These are phyloP conservation scores for Idaea straminata DNA, from an alignment of 2,888 invertebrate species.

Conservation along the genomic window DNA sequence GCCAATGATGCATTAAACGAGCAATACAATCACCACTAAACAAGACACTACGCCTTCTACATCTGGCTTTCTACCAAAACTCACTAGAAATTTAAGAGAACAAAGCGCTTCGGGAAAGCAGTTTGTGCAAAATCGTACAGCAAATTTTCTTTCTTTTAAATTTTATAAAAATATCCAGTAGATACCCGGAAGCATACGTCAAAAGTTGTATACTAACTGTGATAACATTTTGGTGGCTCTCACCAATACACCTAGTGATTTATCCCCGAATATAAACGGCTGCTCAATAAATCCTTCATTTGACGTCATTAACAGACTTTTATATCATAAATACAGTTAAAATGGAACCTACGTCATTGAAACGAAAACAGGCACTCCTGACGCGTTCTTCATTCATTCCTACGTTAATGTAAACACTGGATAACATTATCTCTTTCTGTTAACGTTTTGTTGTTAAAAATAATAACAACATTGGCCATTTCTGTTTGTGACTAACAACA, in stretches of 20 bases:
- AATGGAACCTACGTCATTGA: neutral
- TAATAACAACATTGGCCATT: constrained; percentile 4
- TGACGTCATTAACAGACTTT: neutral
- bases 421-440: constrained; percentile 4
- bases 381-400: neutral
- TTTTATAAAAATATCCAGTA: neutral
- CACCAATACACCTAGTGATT: neutral
- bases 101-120: neutral
- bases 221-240: neutral
- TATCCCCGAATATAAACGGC: neutral
- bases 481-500: constrained; percentile 11
- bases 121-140: neutral
- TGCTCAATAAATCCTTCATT: neutral
- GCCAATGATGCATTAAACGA: constrained; percentile 1
- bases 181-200: neutral
- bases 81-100: neutral
- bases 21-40: neutral
- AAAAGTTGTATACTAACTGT: neutral
- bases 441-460: neutral
- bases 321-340: neutral
- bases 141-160: no score
- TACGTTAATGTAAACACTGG: neutral
- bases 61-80: neutral
- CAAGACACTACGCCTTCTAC: neutral
- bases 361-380: neutral